phyloP scores from a whole-genome alignment of 2,888 invertebrate genomes.

The Azorinus chamasolen region DNA sequence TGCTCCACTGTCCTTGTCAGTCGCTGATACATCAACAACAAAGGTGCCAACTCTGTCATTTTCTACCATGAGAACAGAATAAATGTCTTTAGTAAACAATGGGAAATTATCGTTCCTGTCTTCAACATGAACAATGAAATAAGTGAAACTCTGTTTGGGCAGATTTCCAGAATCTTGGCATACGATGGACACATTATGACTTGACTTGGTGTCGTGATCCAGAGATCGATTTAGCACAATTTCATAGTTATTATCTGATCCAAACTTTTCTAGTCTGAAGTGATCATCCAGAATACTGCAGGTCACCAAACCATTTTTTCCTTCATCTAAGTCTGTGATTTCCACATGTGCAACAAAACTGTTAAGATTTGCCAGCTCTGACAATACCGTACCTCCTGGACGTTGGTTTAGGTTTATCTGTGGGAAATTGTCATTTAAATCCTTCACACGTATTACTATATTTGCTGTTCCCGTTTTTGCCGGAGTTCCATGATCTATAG shows the following conservation, averaged over 20 bases:
- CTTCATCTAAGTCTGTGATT: conserved; percentile 87
- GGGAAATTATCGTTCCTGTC: conserved; percentile 84
- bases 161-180: conserved; percentile 80
- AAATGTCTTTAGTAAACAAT: conserved; percentile 71
- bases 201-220: conserved; percentile 76
- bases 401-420: conserved; percentile 94
- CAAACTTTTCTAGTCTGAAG: conserved; percentile 73
- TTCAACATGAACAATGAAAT: conserved; percentile 74
- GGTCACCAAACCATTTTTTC: conserved; percentile 75
- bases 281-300: conserved; percentile 73
- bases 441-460: conserved; percentile 88
- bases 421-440: conserved; percentile 96
- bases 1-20: conserved; percentile 76
- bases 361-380: conserved; percentile 92
- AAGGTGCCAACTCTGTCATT: conserved; percentile 76
- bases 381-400: conserved; percentile 89
- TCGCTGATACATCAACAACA: conserved; percentile 75
- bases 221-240: conserved; percentile 71
- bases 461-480: conserved; percentile 87
- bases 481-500: conserved; percentile 72
- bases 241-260: conserved; percentile 67
- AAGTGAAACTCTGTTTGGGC: conserved; percentile 67
- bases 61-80: conserved; percentile 75
- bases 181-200: conserved; percentile 75
- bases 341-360: conserved; percentile 98